Evolutionary conservation across 1,140 invertebrate genomes (phyloP), one percentile per base, ranked within the genome.

Genomic region (Papilio polyxenes): DNA sequence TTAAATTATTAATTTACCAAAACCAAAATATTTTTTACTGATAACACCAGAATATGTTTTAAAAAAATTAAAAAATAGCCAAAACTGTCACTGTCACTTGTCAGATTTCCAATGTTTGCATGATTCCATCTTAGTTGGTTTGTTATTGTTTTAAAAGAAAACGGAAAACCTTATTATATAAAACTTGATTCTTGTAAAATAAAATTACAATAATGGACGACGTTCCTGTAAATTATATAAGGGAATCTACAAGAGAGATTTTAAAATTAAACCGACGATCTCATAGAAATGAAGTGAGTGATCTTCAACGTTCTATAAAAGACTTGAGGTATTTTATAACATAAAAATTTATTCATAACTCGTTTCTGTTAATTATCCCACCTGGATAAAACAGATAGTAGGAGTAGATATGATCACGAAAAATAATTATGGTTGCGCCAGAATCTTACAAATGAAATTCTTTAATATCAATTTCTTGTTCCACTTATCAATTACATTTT

Each of bases 171-270:
- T 56, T 20, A 59, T 20, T 20, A 20, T 59, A 20, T 20, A 17
- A 17, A 9, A 6, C 17, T 8, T 17, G 13, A 17, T 3, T 53
- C 51, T 4, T 17, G 6, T 5, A 17, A 53, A 59, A 20, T 59
- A 59, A 9, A 37, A 15, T 72, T 37, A 15, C 13, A 72, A 37
- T 37, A 13, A 89, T 91, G 89, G 86, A 87, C 77, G 84, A 88
- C 0, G 83, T 86, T 62, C 81, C 87, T 69, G 83, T 92, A n/a
- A 80, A 86, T 83, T 81, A 87, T 48, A 87, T 92, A 75, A 83
- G 90, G 84, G 85, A 91, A 85, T 85, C 83, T 48, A 91, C 84
- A 10, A 84, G 91, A 76, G 87, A 87, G 40, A 72, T 87, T 8
- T 75, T 92, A 40, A 84, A 86, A 62, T 76, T 88, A 13, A 89